phyloP scores from a whole-genome alignment of 2,888 invertebrate genomes.

The Acronicta aceris region DNA sequence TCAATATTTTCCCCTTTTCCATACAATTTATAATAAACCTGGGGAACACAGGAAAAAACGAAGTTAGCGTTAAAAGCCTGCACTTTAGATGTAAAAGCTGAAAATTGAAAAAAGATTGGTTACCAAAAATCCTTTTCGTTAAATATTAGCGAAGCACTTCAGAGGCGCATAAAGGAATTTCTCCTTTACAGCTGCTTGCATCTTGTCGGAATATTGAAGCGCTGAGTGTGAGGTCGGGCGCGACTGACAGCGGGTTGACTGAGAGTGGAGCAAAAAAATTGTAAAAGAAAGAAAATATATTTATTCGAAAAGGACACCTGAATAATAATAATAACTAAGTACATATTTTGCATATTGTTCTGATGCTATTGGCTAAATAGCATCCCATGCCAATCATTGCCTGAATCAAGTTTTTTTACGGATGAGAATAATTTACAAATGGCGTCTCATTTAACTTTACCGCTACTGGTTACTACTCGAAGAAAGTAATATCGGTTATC shows the following conservation, averaged over 20 bases:
- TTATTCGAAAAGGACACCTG: no score
- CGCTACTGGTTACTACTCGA: no score
- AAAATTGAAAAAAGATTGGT: constrained; percentile 60
- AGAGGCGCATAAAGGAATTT: constrained; percentile 70
- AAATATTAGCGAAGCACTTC: constrained; percentile 68
- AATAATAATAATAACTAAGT: no score
- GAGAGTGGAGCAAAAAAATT: background rate
- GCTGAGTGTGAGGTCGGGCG: constrained; percentile 42
- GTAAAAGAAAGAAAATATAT: no score
- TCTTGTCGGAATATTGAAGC: constrained; percentile 79
- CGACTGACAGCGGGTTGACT: constrained; percentile 44
- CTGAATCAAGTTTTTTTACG: no score
- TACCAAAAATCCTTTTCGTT: constrained; percentile 62
- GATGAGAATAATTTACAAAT: no score
- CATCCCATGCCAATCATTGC: no score
- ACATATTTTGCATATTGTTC: no score
- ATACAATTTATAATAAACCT: constrained; percentile 1
- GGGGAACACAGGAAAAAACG: constrained; percentile 27
- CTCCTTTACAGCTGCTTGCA: constrained; percentile 68
- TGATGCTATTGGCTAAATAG: no score
- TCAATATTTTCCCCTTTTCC: background rate
- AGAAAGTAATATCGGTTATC: no score
- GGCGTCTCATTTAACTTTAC: no score
- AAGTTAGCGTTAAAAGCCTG: constrained; percentile 56
- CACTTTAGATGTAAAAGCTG: constrained; percentile 56